Percentiles rank a stretch among this genome's conserved stretches.
These are phyloP conservation scores for Oryzias woworae DNA, from an alignment of 2,113 vertebrate genomes.

Conservation along the genomic window DNA sequence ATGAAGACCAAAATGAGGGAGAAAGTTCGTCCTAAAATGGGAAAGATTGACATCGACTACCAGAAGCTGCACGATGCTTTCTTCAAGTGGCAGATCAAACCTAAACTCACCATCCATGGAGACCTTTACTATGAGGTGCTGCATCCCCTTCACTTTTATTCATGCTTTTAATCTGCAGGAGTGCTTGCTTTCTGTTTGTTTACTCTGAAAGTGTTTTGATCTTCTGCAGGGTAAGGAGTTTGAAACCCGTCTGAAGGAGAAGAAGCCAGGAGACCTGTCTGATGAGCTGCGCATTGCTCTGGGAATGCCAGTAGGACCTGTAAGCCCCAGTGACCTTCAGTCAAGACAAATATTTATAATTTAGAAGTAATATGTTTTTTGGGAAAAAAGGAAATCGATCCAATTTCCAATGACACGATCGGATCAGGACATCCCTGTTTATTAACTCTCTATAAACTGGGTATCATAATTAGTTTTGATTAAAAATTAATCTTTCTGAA, in stretches of 20 bases:
- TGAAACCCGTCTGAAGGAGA: conserved; percentile 91
- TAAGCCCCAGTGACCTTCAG: conserved; percentile 58
- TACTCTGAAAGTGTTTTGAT: background rate
- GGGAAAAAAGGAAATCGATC: too few relatives aligned
- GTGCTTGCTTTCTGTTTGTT: background rate
- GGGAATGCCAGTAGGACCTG: conserved; percentile 92
- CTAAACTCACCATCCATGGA: conserved; percentile 91
- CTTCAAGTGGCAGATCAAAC: conserved; percentile 98
- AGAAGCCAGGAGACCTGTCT: conserved; percentile 91
- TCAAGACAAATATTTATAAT: too few relatives aligned
- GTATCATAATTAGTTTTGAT: too few relatives aligned
- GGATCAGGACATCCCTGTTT: too few relatives aligned
- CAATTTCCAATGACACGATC: too few relatives aligned
- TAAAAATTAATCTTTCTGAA: too few relatives aligned
- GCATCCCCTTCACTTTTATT: background rate
- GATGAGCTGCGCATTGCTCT: conserved; percentile 89
- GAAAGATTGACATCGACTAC: conserved; percentile 96
- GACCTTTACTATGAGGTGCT: conserved; percentile 93
- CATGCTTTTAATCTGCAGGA: too few relatives aligned
- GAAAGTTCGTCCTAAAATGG: conserved; percentile 94
- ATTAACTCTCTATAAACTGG: too few relatives aligned
- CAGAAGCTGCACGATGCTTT: conserved; percentile 96
- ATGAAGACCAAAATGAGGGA: conserved; percentile 98
- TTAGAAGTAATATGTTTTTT: background rate
- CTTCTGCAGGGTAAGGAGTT: conserved; percentile 89